These are phyloP conservation scores for Protula sp. DNA, from an alignment of 2,888 invertebrate species.

Conservation along the genomic window DNA sequence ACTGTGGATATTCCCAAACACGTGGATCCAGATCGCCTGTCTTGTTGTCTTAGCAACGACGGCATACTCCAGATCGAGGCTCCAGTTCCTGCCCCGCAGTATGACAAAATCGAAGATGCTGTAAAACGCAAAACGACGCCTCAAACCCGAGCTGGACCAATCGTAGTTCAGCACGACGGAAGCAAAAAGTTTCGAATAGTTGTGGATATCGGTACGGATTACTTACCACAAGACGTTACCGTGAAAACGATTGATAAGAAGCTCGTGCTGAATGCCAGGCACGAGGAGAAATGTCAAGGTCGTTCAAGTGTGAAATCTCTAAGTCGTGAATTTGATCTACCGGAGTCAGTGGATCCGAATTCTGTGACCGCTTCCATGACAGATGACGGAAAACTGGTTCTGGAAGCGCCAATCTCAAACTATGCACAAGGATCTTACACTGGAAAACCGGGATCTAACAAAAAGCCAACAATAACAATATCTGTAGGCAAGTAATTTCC, in stretches of 20 bases:
- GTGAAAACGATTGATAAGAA: slow-evolving; percentile 51
- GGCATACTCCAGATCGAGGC: slow-evolving; percentile 29
- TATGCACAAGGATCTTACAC: slow-evolving; percentile 16
- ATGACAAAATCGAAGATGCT: slow-evolving; percentile 17
- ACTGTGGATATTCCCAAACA: slow-evolving; percentile 26
- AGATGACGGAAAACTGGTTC: slow-evolving; percentile 46
- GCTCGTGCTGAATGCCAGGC: slow-evolving; percentile 47
- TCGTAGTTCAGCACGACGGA: slow-evolving; percentile 45
- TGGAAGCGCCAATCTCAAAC: slow-evolving; percentile 47
- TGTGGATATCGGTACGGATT: slow-evolving; percentile 41
- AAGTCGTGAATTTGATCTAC: slow-evolving; percentile 52
- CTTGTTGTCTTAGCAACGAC: slow-evolving; percentile 27
- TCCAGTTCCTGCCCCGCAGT: slow-evolving; percentile 22
- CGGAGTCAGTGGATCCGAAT: slow-evolving; percentile 48
- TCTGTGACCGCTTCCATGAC: slow-evolving; percentile 48
- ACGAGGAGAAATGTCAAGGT: slow-evolving; percentile 46
- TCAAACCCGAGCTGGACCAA: slow-evolving; percentile 22
- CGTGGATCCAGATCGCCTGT: slow-evolving; percentile 21
- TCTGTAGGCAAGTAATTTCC: slow-evolving; percentile 3
- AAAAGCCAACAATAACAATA: slow-evolving; percentile 17
- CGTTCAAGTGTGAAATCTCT: slow-evolving; percentile 49
- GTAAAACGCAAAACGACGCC: not conserved
- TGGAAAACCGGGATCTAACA: slow-evolving; percentile 13
- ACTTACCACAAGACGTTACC: slow-evolving; percentile 47
- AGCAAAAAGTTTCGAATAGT: slow-evolving; percentile 39